These are phyloP conservation scores for Pycnomerus fuliginosus DNA, from an alignment of 2,888 invertebrate species.

Conservation along the genomic window DNA sequence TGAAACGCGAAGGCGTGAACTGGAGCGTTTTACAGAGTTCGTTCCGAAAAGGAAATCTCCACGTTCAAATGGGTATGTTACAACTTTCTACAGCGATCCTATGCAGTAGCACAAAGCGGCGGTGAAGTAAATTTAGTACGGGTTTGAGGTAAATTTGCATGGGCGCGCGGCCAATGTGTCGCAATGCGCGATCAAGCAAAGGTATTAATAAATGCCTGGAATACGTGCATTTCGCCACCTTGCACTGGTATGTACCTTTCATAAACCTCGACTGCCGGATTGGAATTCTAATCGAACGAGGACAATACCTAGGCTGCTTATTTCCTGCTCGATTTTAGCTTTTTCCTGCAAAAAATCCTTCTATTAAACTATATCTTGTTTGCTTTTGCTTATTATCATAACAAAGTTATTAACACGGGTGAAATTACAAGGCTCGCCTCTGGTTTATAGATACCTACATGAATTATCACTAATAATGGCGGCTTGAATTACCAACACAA, in stretches of 20 bases:
- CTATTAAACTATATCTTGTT: too few relatives aligned
- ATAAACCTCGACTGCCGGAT: constrained; percentile 19
- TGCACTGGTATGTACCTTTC: constrained; percentile 23
- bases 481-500: too few relatives aligned
- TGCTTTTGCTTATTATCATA: too few relatives aligned
- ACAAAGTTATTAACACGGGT: too few relatives aligned
- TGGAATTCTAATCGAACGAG: constrained; percentile 20
- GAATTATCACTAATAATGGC: too few relatives aligned
- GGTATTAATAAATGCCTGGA: constrained; percentile 27
- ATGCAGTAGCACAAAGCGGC: too few relatives aligned
- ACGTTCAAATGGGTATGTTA: constrained; percentile 5
- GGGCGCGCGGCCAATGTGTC: constrained; percentile 27
- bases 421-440: too few relatives aligned
- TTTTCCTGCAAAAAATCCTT: too few relatives aligned
- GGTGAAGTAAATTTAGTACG: constrained; percentile 9
- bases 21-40: constrained; percentile 20
- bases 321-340: too few relatives aligned
- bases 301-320: constrained; percentile 7
- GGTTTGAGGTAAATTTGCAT: constrained; percentile 18
- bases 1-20: constrained; percentile 28
- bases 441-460: too few relatives aligned
- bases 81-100: too few relatives aligned
- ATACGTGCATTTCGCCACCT: constrained; percentile 27
- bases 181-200: constrained; percentile 25
- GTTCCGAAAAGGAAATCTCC: constrained; percentile 3